Evolutionary conservation across 1,140 invertebrate genomes (phyloP).

Genomic region (Trichoplusia ni): DNA sequence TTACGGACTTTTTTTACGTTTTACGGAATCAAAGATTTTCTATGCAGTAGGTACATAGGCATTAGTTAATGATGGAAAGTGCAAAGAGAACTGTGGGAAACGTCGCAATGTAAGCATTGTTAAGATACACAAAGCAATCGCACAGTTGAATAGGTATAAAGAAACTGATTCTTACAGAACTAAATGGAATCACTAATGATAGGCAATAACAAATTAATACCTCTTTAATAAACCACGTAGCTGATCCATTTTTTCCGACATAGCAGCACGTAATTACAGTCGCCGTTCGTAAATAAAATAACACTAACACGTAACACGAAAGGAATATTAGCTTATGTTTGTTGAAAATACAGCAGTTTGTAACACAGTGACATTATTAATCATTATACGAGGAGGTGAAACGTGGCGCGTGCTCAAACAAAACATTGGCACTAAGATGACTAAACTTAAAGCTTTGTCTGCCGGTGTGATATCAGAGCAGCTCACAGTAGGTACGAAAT

Average conservation of each 20-base stretch:
- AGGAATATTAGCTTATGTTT: background rate
- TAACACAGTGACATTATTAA: background rate
- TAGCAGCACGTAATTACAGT: slow-evolving; percentile 20
- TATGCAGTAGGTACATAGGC: slow-evolving; percentile 14
- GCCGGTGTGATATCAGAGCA: slow-evolving; percentile 49
- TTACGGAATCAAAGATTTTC: slow-evolving; percentile 22
- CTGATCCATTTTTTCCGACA: slow-evolving; percentile 33
- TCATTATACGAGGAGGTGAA: background rate
- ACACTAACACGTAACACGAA: background rate
- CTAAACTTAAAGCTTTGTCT: slow-evolving; percentile 56
- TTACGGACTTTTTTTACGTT: background rate
- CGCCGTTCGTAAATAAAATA: background rate
- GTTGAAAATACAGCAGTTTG: background rate
- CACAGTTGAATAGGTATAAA: background rate
- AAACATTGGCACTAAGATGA: slow-evolving; percentile 50
- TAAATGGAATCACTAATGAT: background rate
- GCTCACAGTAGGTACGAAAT: slow-evolving; percentile 55
- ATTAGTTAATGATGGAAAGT: slow-evolving; percentile 38
- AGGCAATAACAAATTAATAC: slow-evolving; percentile 17
- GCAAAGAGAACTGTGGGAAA: slow-evolving; percentile 39
- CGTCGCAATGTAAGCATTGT: slow-evolving; percentile 29
- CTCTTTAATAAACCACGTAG: slow-evolving; percentile 30
- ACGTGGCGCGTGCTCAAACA: slow-evolving; percentile 12
- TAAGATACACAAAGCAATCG: slow-evolving; percentile 24
- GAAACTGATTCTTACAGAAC: background rate